Conservation (phyloP, 2,888 invertebrate species). For the Andrena chrysosceles region DNA sequence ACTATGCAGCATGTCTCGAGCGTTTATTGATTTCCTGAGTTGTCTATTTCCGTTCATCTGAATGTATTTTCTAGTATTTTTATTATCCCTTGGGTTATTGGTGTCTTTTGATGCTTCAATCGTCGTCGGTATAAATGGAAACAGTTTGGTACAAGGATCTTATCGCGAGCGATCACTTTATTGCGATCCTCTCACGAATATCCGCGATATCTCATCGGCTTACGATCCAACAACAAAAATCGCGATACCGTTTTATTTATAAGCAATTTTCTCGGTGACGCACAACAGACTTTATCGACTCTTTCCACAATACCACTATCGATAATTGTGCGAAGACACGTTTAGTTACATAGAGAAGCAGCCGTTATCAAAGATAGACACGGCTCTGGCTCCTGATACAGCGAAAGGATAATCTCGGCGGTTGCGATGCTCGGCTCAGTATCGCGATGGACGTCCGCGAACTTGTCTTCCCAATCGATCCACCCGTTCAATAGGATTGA, state of each 20-base stretch:
- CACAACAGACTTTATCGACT: conserved; percentile 41
- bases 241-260: conserved; percentile 54
- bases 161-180: not conserved
- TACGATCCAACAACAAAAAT: conserved; percentile 2
- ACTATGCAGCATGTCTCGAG: too few relatives aligned
- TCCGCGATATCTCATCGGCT: not conserved
- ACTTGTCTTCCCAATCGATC: not conserved
- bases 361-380: conserved; percentile 61
- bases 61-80: not conserved
- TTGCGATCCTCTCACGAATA: not conserved
- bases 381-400: conserved; percentile 57
- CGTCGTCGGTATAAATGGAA: too few relatives aligned
- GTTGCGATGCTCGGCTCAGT: conserved; percentile 50
- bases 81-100: not conserved
- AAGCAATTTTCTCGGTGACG: conserved; percentile 24
- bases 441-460: conserved; percentile 42
- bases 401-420: conserved; percentile 53
- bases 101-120: not conserved
- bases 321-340: conserved; percentile 34
- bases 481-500: not conserved
- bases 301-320: conserved; percentile 46
- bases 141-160: too few relatives aligned
- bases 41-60: not conserved
- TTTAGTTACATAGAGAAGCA: conserved; percentile 19
- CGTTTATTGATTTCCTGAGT: too few relatives aligned